Conservation (phyloP, 2,113 vertebrate genomes). For the Meriones unguiculatus region DNA sequence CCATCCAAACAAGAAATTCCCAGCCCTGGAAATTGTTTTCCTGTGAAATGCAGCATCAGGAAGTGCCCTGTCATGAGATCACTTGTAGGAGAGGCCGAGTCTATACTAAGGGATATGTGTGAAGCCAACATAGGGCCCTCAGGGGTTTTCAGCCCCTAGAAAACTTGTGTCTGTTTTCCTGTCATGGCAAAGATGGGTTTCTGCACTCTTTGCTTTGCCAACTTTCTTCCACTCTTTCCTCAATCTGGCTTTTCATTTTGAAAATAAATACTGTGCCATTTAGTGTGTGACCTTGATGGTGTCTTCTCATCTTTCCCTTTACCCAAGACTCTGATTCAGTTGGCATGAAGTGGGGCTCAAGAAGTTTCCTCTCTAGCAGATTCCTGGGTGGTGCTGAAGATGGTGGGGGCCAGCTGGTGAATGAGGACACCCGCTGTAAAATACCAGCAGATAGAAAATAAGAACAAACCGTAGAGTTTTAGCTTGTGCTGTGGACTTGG, state of each 20-base stretch:
- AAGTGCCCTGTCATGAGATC: too few species aligned
- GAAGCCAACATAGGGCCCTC: not conserved
- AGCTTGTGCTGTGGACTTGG: not conserved
- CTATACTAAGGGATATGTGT: not conserved
- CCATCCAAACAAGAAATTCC: fast-evolving
- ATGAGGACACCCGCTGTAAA: not conserved
- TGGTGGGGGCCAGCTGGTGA: not conserved
- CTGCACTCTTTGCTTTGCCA: not conserved
- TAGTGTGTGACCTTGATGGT: not conserved
- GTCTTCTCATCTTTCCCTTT: not conserved
- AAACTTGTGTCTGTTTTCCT: not conserved
- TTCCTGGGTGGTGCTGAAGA: not conserved
- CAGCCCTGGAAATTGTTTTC: not conserved
- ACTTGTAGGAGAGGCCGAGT: not conserved
- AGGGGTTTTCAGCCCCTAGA: fast-evolving
- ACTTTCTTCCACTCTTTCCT: not conserved
- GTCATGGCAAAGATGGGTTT: not conserved
- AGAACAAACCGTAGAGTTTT: not conserved
- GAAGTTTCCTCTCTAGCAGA: not conserved
- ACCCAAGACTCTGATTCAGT: not conserved
- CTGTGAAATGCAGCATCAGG: too few species aligned
- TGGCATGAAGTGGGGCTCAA: not conserved
- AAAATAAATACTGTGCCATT: not conserved
- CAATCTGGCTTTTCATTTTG: not conserved
- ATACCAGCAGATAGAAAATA: not conserved